A percentile compares a stretch with the other conserved stretches of the same genome.
Evolutionary conservation across 2,888 invertebrate species (phyloP).

Genomic region (Drosophila nigritarsus): DNA sequence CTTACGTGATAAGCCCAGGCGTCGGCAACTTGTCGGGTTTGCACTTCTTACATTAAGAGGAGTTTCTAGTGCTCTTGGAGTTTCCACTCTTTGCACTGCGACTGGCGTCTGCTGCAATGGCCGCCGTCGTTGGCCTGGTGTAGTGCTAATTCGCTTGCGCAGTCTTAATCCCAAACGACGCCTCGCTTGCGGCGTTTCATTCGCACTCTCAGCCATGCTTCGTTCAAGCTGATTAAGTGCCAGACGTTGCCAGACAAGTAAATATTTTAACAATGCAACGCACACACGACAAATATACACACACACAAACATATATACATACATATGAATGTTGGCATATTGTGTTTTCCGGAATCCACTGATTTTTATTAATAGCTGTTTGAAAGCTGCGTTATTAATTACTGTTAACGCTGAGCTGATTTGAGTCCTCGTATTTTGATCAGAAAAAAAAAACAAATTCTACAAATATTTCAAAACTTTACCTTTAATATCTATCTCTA

Average conservation of each 20-base stretch:
- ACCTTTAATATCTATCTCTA: neutral
- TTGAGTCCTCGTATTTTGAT: neutral
- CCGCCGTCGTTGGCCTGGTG: conserved; percentile 49
- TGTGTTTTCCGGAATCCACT: neutral
- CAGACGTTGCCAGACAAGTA: conserved; percentile 41
- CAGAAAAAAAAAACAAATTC: neutral
- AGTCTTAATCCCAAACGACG: conserved; percentile 53
- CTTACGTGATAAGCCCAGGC: conserved; percentile 60
- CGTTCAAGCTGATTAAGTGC: neutral
- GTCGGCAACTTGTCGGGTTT: conserved; percentile 59
- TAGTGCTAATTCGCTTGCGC: conserved; percentile 37
- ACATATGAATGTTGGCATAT: neutral
- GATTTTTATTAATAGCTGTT: neutral
- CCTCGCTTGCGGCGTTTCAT: conserved; percentile 58
- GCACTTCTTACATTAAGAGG: conserved; percentile 48
- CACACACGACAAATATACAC: neutral
- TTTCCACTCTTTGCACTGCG: neutral
- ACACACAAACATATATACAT: neutral
- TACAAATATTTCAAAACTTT: neutral
- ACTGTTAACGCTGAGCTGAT: neutral
- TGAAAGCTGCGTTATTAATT: neutral
- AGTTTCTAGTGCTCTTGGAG: conserved; percentile 18
- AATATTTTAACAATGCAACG: neutral
- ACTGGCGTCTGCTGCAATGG: neutral
- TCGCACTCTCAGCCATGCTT: conserved; percentile 41